Base-by-base conservation (phyloP, 2,113 vertebrate genomes). In the Polypterus senegalus region DNA sequence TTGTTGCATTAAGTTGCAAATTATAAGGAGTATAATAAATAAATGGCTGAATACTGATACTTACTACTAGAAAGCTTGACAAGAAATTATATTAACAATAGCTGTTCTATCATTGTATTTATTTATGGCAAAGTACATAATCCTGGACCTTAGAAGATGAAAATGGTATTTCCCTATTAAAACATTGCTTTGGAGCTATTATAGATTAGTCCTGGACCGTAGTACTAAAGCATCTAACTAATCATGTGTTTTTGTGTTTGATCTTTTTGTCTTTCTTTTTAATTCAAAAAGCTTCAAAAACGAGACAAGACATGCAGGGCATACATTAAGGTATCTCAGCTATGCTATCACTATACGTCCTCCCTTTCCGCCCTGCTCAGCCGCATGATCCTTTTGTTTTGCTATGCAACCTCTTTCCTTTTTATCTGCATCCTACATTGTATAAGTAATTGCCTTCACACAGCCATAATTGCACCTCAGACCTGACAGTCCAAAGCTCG, bases 281-380 rank as follows among this genome's bases (percentile, higher is more conserved):
- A 68, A 76, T 81, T 77, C 84, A 81, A 89, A 93, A 95, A 97
- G 94, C 94, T 97, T 86, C 94, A 97, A 94, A 97, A 97, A 81
- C 91, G 94, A 89, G 94, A 95, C 88, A 92, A 93, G 92, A 97
- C 94, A 86, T 97, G 94, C 91, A 95, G 93, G 86, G 92, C 92
- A 82, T 97, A 97, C 87, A 93, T 94, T 89, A 97, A 97, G 93
- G 93, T 97, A 94, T 88, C 83, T 89, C 79, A 89, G 88, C 86
- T 81, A 80, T 81, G 81, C 81, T 83, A 77, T 85, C 81, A 78
- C 82, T 84, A 80, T 86, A 86, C 88, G 88, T 76, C 70, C 74
- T 73, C 77, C 80, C 80, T 65, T 76, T 79, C 79, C 74, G 75
- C 83, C 81, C 77, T 74, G 84, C 81, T 82, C 84, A 78, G 79